Evolutionary conservation across 1,140 invertebrate species (phyloP).

Genomic region (Heterodera carotae): DNA sequence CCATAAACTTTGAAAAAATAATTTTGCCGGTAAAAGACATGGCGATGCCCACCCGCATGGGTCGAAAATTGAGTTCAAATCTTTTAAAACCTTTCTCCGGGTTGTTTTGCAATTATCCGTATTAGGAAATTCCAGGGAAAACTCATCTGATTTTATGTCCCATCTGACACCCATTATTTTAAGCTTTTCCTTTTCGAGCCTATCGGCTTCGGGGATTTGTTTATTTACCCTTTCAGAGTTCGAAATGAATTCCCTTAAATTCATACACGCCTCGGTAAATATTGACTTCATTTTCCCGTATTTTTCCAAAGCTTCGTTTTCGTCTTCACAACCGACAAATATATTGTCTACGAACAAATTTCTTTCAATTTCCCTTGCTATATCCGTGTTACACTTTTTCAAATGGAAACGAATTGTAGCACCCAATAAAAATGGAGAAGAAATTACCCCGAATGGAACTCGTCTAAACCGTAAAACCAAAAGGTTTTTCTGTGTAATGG

Average conservation of each 20-base stretch:
- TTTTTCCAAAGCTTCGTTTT: not conserved
- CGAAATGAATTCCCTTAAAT: constrained; percentile 8
- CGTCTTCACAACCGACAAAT: not conserved
- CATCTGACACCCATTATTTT: constrained; percentile 12
- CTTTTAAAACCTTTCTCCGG: not conserved
- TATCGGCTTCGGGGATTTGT: too few relatives aligned
- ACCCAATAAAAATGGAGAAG: not conserved
- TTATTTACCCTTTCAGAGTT: not conserved
- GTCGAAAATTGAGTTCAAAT: not conserved
- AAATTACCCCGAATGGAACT: constrained; percentile 1
- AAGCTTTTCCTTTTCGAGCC: not conserved
- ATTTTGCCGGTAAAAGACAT: not conserved
- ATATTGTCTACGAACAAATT: not conserved
- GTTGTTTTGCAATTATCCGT: not conserved
- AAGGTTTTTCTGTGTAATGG: too few relatives aligned
- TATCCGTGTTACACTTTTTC: not conserved
- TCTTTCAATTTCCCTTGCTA: too few relatives aligned
- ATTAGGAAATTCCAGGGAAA: not conserved
- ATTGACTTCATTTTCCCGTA: not conserved
- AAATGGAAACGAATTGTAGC: not conserved
- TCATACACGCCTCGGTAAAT: constrained; percentile 7
- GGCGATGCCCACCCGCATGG: not conserved
- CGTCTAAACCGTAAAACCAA: too few relatives aligned
- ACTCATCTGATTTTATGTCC: not conserved
- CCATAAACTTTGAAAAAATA: not conserved